Evolutionary conservation across 2,113 vertebrate species (phyloP), one percentile per base, ranked within the genome.

Genomic region (Australoheros scitulus): DNA sequence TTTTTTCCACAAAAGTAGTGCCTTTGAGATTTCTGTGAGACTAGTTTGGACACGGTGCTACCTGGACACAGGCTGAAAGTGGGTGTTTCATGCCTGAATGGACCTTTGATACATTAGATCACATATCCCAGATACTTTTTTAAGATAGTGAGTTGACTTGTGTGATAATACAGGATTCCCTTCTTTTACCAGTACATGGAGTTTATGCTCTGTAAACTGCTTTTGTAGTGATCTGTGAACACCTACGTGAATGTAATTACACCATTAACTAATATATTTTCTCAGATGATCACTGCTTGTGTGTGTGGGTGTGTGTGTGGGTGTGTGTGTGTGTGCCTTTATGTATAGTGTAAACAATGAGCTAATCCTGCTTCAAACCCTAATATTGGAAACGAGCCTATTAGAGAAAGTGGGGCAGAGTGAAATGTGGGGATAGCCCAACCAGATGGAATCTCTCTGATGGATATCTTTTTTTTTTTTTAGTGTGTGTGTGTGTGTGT

Each of bases 391-490:
- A 50, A 43, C 24, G 29, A 50, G 75, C 55, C 14, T 57, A 13
- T 26, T 57, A 38, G 26, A 57, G 36, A 79, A 89, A 87, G 20
- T 87, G 82, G 82, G 79, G 70, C 85, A 77, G 70, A 5, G 38
- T 81, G 41, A 41, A 65, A 41, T 17, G 10, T 75, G 63, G 84
- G 64, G 58, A 65, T 65, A 63, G 65, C 80, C 75, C 34, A 47
- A 63, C 63, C 70, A 89, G 84, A 78, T 81, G 87, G 72, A 80
- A 75, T 65, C 57, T 34, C 61, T 61, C 74, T 88, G 79, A 60
- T 81, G 78, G 11, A 36, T 38, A 38, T 13, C 14, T 4, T 14
- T 22, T 9, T 38, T n/a, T n/a, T n/a, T n/a, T n/a, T n/a, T n/a
- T n/a, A n/a, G 3, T 65, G n/a, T 65, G 2, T 57, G 55, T 57